These are phyloP conservation scores for Octonoba sinensis DNA, from an alignment of 2,888 invertebrate genomes.

Conservation along the genomic window DNA sequence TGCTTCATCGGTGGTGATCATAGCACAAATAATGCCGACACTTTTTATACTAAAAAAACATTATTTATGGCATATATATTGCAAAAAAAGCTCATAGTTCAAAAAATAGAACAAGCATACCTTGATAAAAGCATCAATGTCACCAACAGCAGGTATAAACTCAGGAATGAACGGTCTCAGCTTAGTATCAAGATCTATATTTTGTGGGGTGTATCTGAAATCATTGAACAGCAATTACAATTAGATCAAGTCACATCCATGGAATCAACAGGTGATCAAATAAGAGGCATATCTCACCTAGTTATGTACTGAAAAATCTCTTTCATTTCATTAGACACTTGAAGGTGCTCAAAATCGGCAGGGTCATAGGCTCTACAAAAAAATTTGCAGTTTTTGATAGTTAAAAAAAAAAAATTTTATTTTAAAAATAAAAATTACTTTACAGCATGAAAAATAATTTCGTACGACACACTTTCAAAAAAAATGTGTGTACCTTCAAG, in stretches of 20 bases:
- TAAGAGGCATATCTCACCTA: slow-evolving; percentile 75
- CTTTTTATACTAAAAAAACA: too few relatives aligned
- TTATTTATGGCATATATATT: too few relatives aligned
- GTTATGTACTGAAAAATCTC: slow-evolving; percentile 94
- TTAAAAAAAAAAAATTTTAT: not conserved
- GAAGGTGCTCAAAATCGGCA: slow-evolving; percentile 84
- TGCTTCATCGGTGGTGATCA: too few relatives aligned
- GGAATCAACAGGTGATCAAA: not conserved
- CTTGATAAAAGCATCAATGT: slow-evolving; percentile 98
- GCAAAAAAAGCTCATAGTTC: too few relatives aligned
- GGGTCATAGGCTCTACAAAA: slow-evolving; percentile 79
- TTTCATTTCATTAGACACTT: slow-evolving; percentile 86
- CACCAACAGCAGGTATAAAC: slow-evolving; percentile 97
- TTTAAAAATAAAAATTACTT: not conserved
- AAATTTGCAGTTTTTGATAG: not conserved
- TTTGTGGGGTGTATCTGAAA: slow-evolving; percentile 89
- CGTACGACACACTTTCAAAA: too few relatives aligned
- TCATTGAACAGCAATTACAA: not conserved
- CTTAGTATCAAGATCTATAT: slow-evolving; percentile 88
- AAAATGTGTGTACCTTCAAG: too few relatives aligned
- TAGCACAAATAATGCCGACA: too few relatives aligned
- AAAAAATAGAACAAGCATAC: slow-evolving; percentile 73
- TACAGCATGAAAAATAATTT: too few relatives aligned
- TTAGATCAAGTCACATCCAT: not conserved
- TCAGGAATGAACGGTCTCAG: slow-evolving; percentile 96